Conservation (phyloP, 2,113 vertebrate genomes). For the Hiodon alosoides region DNA sequence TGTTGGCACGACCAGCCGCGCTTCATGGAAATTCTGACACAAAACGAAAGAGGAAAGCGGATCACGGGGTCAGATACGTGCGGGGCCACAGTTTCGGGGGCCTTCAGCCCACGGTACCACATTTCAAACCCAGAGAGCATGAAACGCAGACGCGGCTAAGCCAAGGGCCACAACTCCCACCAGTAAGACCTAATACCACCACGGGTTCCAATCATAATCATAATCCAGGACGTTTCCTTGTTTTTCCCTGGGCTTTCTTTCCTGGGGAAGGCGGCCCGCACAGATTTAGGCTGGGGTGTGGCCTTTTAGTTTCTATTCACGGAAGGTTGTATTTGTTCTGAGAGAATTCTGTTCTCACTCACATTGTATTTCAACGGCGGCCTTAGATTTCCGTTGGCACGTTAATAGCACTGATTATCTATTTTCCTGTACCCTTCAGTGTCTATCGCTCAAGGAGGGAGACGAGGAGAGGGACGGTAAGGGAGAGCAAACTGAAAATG, state of each 20-base stretch:
- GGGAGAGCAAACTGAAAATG: neutral
- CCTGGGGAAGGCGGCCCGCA: neutral
- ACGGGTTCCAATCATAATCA: neutral
- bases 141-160: too few species aligned
- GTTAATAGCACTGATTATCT: neutral
- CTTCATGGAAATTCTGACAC: too few species aligned
- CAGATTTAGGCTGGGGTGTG: constrained; percentile 18
- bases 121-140: too few species aligned
- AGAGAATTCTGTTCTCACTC: constrained; percentile 4
- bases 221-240: neutral
- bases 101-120: too few species aligned
- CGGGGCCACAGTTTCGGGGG: too few species aligned
- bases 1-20: too few species aligned
- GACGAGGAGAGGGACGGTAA: neutral
- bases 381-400: neutral
- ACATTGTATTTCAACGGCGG: constrained; percentile 5
- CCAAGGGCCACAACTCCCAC: too few species aligned
- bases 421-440: neutral
- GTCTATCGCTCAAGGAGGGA: neutral
- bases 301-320: constrained; percentile 10
- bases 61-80: too few species aligned
- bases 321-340: neutral
- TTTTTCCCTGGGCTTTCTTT: neutral
- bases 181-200: too few species aligned
- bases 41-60: too few species aligned